Conservation (phyloP, 2,888 invertebrate genomes). For the Leptarthrus brevirostris region DNA sequence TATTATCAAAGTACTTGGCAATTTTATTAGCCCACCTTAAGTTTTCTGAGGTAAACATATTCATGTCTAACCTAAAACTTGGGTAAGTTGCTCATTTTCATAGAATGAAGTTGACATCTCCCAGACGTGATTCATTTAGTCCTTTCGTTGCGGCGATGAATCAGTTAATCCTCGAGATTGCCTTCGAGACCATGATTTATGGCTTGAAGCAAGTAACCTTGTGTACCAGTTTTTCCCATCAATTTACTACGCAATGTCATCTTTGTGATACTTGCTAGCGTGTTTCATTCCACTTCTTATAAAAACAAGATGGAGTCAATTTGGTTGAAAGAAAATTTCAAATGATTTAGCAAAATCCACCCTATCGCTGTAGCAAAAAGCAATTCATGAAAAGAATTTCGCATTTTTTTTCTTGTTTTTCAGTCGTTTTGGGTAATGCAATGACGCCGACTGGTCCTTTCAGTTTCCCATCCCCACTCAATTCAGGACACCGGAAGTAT, state of each 20-base stretch:
- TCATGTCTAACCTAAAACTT: neutral
- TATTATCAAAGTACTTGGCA: neutral
- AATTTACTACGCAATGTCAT: slow-evolving; percentile 51
- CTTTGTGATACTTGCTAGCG: slow-evolving; percentile 43
- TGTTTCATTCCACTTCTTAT: slow-evolving; percentile 21
- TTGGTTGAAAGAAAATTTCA: slow-evolving; percentile 50
- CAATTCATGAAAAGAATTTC: slow-evolving; percentile 38
- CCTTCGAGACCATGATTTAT: slow-evolving; percentile 49
- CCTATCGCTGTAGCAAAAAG: slow-evolving; percentile 22
- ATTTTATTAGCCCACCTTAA: slow-evolving; percentile 22
- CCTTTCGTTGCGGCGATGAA: slow-evolving; percentile 5
- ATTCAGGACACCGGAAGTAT: slow-evolving; percentile 44
- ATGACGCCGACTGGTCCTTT: slow-evolving; percentile 51
- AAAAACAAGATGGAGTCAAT: slow-evolving; percentile 48
- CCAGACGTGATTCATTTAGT: slow-evolving; percentile 37
- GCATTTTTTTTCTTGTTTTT: slow-evolving; percentile 7
- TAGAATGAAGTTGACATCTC: slow-evolving; percentile 13
- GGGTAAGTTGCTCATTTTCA: slow-evolving; percentile 8
- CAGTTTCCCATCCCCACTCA: slow-evolving; percentile 47
- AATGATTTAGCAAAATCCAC: slow-evolving; percentile 52
- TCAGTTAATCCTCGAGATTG: slow-evolving; percentile 30
- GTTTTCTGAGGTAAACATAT: neutral
- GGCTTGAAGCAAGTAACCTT: slow-evolving; percentile 48
- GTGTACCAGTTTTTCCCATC: slow-evolving; percentile 52
- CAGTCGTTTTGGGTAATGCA: slow-evolving; percentile 48